Conservation (phyloP, 2,888 invertebrate species). For the Merodon equestris region DNA sequence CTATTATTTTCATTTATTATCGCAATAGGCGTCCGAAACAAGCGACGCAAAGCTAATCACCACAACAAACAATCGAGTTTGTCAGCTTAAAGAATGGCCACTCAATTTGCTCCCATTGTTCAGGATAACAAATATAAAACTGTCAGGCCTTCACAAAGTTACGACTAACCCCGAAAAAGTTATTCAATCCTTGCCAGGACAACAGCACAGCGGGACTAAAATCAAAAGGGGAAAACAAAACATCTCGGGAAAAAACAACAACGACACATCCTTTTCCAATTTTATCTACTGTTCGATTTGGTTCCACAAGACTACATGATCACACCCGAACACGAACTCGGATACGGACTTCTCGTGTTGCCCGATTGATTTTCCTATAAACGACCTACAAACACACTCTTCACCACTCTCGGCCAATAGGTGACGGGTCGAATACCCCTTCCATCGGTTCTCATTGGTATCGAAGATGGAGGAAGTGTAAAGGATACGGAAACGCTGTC, state of each 20-base stretch:
- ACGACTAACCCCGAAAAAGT: conserved; percentile 30
- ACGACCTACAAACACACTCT: conserved; percentile 10
- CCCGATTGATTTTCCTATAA: conserved; percentile 49
- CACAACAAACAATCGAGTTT: conserved; percentile 28
- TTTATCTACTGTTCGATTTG: conserved; percentile 44
- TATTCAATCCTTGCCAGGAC: conserved; percentile 45
- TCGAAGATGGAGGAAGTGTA: not conserved
- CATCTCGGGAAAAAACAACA: conserved; percentile 30
- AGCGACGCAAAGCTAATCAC: conserved; percentile 48
- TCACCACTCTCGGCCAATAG: too few species aligned
- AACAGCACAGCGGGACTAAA: conserved; percentile 1
- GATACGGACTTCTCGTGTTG: too few species aligned
- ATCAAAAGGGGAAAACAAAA: too few species aligned
- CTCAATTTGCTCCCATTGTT: conserved; percentile 33
- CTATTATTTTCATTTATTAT: conserved; percentile 30
- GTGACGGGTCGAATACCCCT: too few species aligned
- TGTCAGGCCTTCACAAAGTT: conserved; percentile 52
- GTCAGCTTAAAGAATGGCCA: conserved; percentile 23
- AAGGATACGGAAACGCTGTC: conserved; percentile 23
- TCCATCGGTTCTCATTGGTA: too few species aligned
- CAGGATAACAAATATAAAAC: conserved; percentile 54
- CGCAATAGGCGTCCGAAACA: conserved; percentile 20
- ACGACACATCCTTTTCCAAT: conserved; percentile 53
- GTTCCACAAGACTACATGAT: not conserved
- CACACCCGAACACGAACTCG: too few species aligned